Conservation (phyloP, 2,797 vertebrate genomes). For the Apogon hyalosoma region DNA sequence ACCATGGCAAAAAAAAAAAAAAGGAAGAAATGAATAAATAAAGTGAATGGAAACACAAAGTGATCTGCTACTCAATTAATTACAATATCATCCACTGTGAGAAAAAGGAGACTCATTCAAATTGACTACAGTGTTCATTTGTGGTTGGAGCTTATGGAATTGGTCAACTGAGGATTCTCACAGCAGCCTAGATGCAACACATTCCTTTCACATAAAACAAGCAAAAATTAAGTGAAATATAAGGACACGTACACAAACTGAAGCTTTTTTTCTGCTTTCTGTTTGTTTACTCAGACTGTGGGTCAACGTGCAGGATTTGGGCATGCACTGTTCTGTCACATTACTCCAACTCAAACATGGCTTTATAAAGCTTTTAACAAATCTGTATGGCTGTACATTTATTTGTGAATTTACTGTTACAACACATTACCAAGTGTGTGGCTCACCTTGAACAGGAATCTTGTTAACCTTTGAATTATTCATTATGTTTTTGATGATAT, state of each 20-base stretch:
- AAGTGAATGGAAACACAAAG: slow-evolving; percentile 18
- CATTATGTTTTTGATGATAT: background rate
- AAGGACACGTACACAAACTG: slow-evolving; percentile 1
- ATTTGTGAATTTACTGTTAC: too few species aligned
- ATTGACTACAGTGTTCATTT: slow-evolving; percentile 48
- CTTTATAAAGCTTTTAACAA: slow-evolving; percentile 54
- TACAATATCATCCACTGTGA: slow-evolving; percentile 27
- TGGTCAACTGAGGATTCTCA: slow-evolving; percentile 22
- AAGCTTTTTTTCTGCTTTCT: slow-evolving; percentile 27
- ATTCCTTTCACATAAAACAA: slow-evolving; percentile 19
- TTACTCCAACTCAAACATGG: slow-evolving; percentile 5
- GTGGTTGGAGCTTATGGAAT: slow-evolving; percentile 24
- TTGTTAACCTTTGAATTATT: background rate
- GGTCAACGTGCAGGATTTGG: slow-evolving; percentile 47
- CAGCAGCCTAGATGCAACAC: slow-evolving; percentile 25
- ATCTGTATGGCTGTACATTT: too few species aligned
- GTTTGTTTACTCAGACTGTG: slow-evolving; percentile 26
- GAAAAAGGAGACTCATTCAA: slow-evolving; percentile 62
- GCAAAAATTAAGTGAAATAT: slow-evolving; percentile 42
- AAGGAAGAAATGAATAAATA: background rate
- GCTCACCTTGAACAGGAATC: too few species aligned
- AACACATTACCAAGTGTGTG: too few species aligned
- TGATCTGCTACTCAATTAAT: slow-evolving; percentile 29
- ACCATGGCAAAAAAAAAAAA: slow-evolving; percentile 10
- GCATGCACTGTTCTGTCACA: slow-evolving; percentile 52